Conservation (phyloP, 2,113 vertebrate genomes). For the Muntiacus reevesi region DNA sequence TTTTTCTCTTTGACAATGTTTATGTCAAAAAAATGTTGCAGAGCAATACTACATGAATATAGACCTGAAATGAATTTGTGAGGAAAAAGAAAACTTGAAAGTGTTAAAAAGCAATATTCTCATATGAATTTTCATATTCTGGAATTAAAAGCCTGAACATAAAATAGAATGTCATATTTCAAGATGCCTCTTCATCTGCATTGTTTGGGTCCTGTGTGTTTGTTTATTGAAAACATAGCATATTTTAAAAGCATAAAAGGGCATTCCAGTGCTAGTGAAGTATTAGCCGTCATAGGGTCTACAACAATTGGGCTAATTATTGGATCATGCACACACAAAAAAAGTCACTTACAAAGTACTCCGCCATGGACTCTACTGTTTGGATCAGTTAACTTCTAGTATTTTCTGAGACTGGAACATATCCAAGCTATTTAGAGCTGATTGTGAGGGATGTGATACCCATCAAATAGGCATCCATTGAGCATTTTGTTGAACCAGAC, state of each 20-base stretch:
- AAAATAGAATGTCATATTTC: not conserved
- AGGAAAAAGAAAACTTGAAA: not conserved
- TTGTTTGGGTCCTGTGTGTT: not conserved
- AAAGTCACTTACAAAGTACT: not conserved
- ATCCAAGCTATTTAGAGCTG: not conserved
- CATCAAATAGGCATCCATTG: not conserved
- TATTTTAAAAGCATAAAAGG: not conserved
- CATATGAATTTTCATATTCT: not conserved
- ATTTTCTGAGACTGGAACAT: not conserved
- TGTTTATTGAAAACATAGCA: not conserved
- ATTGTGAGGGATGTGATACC: not conserved
- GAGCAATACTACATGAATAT: not conserved
- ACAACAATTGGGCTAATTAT: not conserved
- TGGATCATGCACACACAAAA: not conserved
- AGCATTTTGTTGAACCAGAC: not conserved
- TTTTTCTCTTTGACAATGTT: not conserved
- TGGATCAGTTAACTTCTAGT: not conserved
- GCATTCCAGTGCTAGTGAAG: not conserved
- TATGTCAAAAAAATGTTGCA: not conserved
- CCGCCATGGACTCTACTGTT: fast-evolving
- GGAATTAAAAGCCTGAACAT: not conserved
- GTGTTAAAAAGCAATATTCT: not conserved
- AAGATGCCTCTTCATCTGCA: not conserved
- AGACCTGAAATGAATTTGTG: not conserved
- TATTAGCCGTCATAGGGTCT: not conserved